Evolutionary conservation across 2,797 vertebrate species (phyloP), one percentile per base, ranked within the genome.

Genomic region (Poeciliopsis presidionis): DNA sequence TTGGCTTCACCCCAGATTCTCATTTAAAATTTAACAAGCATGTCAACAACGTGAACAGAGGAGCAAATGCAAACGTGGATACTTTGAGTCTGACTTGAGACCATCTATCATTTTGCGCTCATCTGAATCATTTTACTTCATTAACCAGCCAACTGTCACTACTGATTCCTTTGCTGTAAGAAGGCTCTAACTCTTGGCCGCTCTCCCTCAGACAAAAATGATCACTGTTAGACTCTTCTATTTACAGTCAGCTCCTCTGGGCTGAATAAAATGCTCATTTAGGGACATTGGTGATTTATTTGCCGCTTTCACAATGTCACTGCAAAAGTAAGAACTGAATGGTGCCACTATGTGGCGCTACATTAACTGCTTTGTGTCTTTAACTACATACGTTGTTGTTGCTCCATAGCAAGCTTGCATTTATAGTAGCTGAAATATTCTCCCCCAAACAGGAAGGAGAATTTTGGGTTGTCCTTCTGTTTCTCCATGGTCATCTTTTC

Each of bases 401-500:
- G 97, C 89, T 98, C 98, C 91, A 98, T 94, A 5, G 97, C 95
- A 87, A 99, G 95, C 92, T 97, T 99, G 95, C 96, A 99, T 92
- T 98, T 98, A 96, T 99, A 99, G 95, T 99, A 99, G 89, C 95
- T 96, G 83, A 98, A 99, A 92, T 97, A 99, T 16, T 99, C 98
- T n/a, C 98, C 98, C 9, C 98, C 98, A 71, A 99, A 99, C 22
- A 99, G 96, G 80, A 99, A 99, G 16, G 98, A 99, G 90, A 99
- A 99, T 83, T 99, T 99, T 0, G 96, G 97, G 85, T 99, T 99
- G 90, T 99, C 98, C 89, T 99, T 99, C 95, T 99, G 98, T 89
- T 99, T 99, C 93, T 99, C 98, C 98, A 99, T 99, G 4, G 98
- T 99, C 98, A 99, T 99, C 93, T 98, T 99, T 94, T 99, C 98